phyloP scores from a whole-genome alignment of 2,113 vertebrate species.

The Bostrychus sinensis region DNA sequence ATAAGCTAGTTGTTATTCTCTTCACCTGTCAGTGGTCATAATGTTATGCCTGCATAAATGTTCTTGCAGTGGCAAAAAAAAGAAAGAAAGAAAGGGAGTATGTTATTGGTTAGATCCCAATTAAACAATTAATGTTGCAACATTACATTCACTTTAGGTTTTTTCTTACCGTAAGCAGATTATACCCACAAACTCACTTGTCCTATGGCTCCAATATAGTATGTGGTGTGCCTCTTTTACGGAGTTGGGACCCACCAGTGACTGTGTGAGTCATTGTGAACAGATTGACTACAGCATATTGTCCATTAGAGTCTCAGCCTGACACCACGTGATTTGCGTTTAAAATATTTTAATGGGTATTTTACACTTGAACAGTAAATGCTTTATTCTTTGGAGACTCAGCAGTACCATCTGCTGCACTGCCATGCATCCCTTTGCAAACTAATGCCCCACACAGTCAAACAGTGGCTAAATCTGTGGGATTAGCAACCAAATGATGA shows the following conservation, averaged over 20 bases:
- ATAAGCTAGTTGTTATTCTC: too few relatives aligned
- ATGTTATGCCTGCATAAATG: too few relatives aligned
- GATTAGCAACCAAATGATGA: conserved; percentile 15
- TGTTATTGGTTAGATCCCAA: too few relatives aligned
- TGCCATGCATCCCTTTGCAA: conserved; percentile 28
- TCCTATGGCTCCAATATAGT: not conserved
- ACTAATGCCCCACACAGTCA: conserved; percentile 18
- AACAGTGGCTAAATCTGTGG: not conserved
- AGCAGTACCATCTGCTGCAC: conserved; percentile 43
- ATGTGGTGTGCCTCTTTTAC: not conserved
- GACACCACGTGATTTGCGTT: conserved; percentile 28
- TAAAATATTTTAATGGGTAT: conserved; percentile 38
- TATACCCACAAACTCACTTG: not conserved
- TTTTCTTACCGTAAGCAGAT: too few relatives aligned
- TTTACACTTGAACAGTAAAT: conserved; percentile 44
- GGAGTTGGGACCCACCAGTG: not conserved
- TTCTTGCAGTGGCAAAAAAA: too few relatives aligned
- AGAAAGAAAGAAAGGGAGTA: too few relatives aligned
- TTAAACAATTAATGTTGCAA: too few relatives aligned
- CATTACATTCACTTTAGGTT: too few relatives aligned
- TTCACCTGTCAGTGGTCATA: too few relatives aligned
- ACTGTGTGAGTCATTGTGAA: not conserved
- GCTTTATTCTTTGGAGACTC: conserved; percentile 38
- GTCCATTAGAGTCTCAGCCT: conserved; percentile 12
- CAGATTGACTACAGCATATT: conserved; percentile 7